phyloP scores from a whole-genome alignment of 2,113 vertebrate genomes.

The human (Homo sapiens) region DNA sequence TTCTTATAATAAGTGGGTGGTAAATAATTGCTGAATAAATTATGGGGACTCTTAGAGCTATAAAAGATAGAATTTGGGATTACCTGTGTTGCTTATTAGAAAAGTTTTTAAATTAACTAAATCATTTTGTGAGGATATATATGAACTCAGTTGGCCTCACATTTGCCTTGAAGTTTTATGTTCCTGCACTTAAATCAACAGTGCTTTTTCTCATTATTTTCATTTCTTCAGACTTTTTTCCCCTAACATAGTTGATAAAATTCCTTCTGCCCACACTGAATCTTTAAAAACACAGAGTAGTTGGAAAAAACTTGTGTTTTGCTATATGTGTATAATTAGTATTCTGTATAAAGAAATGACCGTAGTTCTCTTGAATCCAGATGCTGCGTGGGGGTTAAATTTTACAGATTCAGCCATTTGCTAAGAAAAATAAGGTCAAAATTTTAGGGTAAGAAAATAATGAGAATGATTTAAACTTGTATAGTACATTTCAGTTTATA shows the following conservation, averaged over 20 bases:
- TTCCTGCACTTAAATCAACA: neutral
- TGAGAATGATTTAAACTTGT: neutral
- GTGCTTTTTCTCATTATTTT: neutral
- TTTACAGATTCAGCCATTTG: neutral
- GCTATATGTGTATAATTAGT: neutral
- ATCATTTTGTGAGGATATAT: neutral
- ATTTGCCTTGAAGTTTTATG: neutral
- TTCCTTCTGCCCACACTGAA: neutral
- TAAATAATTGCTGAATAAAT: neutral
- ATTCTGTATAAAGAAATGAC: neutral
- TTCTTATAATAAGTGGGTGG: neutral
- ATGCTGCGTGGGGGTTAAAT: neutral
- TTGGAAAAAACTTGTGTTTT: neutral
- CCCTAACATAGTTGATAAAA: slow-evolving; percentile 1
- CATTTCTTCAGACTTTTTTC: neutral
- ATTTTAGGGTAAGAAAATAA: neutral
- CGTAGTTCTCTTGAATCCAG: neutral
- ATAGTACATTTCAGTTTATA: neutral
- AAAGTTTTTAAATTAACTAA: neutral
- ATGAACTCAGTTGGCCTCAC: neutral
- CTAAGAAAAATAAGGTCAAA: neutral
- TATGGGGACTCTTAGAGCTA: neutral
- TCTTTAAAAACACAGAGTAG: neutral
- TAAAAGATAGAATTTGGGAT: neutral
- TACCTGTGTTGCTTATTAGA: neutral